A percentile compares a stretch with the other conserved stretches of the same genome.
phyloP scores from a whole-genome alignment of 2,113 vertebrate species.

The Phrynosoma blainvillii region DNA sequence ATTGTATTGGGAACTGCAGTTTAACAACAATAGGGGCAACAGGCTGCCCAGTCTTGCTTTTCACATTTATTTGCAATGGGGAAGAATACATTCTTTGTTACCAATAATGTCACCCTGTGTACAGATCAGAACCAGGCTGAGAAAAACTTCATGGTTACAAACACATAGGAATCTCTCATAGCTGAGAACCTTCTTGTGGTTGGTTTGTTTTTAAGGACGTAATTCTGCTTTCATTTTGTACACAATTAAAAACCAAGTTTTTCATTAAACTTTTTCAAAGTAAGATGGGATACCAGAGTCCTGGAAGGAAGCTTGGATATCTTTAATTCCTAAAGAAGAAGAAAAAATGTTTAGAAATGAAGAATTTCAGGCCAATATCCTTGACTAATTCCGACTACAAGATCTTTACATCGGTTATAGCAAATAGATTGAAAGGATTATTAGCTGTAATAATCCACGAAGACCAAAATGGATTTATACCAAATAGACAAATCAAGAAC shows the following conservation, averaged over 20 bases:
- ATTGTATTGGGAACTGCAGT: not conserved
- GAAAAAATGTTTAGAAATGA: too few relatives aligned
- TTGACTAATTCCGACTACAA: too few relatives aligned
- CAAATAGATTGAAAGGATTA: too few relatives aligned
- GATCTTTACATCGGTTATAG: too few relatives aligned
- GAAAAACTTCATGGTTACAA: not conserved
- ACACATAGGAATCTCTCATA: not conserved
- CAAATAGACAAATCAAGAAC: too few relatives aligned
- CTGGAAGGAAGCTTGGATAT: too few relatives aligned
- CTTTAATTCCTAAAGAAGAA: too few relatives aligned
- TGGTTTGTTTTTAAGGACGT: not conserved
- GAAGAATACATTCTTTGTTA: not conserved
- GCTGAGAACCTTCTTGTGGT: not conserved
- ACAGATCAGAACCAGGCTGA: not conserved
- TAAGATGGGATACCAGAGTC: too few relatives aligned
- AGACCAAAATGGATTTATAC: too few relatives aligned
- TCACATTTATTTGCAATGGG: not conserved
- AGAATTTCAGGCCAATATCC: too few relatives aligned
- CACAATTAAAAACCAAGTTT: not conserved
- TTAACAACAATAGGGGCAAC: not conserved
- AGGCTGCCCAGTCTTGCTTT: not conserved
- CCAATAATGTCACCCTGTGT: not conserved
- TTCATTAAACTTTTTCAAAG: constrained; percentile 6
- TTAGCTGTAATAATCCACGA: too few relatives aligned
- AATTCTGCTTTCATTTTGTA: not conserved